phyloP scores from a whole-genome alignment of 2,113 vertebrate species.

The Eolophus roseicapilla region DNA sequence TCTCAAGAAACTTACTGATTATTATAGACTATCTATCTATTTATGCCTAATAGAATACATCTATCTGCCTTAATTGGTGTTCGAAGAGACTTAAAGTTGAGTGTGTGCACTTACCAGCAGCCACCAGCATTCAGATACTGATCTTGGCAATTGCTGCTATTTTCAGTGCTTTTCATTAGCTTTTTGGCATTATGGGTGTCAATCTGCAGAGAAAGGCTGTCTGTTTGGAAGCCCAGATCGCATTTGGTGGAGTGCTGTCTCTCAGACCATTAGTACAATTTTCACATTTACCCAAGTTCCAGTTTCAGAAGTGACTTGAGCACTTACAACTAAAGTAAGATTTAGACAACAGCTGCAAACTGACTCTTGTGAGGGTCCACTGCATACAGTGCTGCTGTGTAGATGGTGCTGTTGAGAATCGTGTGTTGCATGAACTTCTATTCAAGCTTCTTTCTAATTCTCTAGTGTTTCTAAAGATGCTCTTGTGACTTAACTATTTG shows the following conservation, averaged over 20 bases:
- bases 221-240: neutral
- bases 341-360: neutral
- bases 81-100: neutral
- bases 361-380: accelerated
- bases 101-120: neutral
- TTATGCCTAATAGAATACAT: neutral
- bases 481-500: neutral
- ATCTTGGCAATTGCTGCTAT: neutral
- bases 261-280: neutral
- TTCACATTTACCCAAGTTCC: neutral
- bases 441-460: neutral
- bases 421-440: neutral
- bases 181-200: neutral
- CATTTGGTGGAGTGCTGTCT: neutral
- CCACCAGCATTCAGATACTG: neutral
- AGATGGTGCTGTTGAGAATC: neutral
- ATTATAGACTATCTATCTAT: neutral
- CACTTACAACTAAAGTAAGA: neutral
- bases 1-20: neutral
- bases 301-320: neutral
- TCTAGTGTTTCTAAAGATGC: neutral
- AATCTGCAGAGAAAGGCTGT: neutral
- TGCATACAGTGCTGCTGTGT: neutral
- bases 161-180: neutral
- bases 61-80: neutral